Base-by-base conservation (phyloP, 2,888 invertebrate genomes). In the Ochropacha duplaris region DNA sequence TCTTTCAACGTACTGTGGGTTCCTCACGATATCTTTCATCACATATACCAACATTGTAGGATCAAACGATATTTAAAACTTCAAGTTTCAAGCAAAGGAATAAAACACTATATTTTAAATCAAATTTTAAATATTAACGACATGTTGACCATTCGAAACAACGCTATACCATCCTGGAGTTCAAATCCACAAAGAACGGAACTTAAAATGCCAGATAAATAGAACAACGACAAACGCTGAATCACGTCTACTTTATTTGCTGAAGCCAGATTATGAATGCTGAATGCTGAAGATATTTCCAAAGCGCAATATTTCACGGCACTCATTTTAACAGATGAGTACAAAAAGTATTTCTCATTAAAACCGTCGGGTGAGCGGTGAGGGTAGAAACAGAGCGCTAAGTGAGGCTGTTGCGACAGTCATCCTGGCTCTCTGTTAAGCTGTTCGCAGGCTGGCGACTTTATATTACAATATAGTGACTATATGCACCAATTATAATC, bases 321-420 rank as follows among this genome's bases (percentile, higher is more conserved):
- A 50, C 57, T 64, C 65, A 65, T 72, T 73, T 72, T 65, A 65
- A 64, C 65, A 69, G 66, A 56, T 69, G 56, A 59, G 5, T 58
- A 58, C 56, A 34, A 58, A 64, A 65, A 65, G 67, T 64, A 69
- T 70, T 65, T 71, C 71, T 78, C 75, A 74, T 78, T 78, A 78
- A 74, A 71, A 71, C 57, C 60, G 69, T 60, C 60, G 55, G 50
- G 51, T 60, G 59, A 57, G 54, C n/a, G n/a, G n/a, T n/a, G n/a
- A n/a, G 64, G 58, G 28, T 57, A 57, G 63, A 31, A 71, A 68
- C 68, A 67, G 61, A 64, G 59, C 60, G 60, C 31, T 31, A 31
- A 31, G 31, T 31, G 31, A 31, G n/a, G n/a, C 36, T 36, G n/a
- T n/a, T 36, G 36, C 36, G 34, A 39, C n/a, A 44, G 44, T 19